Evolutionary conservation across 1,140 invertebrate species (phyloP).

Genomic region (Aphidius ervi): DNA sequence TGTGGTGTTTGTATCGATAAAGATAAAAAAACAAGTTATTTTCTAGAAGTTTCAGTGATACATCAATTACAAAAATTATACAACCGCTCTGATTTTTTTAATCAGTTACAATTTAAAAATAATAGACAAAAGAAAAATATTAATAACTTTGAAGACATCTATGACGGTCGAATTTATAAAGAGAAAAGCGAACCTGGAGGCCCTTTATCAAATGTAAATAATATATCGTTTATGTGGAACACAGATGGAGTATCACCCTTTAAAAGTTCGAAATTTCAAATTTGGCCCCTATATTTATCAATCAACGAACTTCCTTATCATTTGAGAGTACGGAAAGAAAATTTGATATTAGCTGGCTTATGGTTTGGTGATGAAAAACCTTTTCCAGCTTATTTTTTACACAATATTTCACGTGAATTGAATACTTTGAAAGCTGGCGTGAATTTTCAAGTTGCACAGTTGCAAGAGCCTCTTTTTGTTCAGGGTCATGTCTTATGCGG

Average conservation of each 20-base stretch:
- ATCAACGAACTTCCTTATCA: constrained; percentile 22
- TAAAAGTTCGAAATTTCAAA: constrained; percentile 28
- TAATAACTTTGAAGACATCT: constrained; percentile 13
- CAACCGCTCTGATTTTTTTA: background rate
- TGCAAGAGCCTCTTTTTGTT: background rate
- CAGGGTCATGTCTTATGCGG: constrained; percentile 2
- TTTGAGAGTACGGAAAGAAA: constrained; percentile 1
- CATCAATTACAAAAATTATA: background rate
- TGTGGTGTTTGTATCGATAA: constrained; percentile 1
- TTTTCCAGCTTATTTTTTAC: constrained; percentile 2
- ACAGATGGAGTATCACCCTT: constrained; percentile 32
- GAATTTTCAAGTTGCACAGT: background rate
- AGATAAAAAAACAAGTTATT: background rate
- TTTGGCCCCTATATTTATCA: constrained; percentile 30
- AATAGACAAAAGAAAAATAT: background rate
- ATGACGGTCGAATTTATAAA: constrained; percentile 10
- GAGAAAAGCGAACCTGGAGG: background rate
- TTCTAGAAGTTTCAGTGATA: constrained; percentile 2
- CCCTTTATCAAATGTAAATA: constrained; percentile 15
- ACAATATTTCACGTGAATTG: background rate
- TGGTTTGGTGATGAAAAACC: constrained; percentile 17
- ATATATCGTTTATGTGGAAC: constrained; percentile 19
- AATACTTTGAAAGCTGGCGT: background rate
- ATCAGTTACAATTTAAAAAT: background rate
- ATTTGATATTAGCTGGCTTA: constrained; percentile 5